Percentiles rank a stretch among this genome's conserved stretches.
phyloP scores from a whole-genome alignment of 2,888 invertebrate species.

The Drosophila sordidula region DNA sequence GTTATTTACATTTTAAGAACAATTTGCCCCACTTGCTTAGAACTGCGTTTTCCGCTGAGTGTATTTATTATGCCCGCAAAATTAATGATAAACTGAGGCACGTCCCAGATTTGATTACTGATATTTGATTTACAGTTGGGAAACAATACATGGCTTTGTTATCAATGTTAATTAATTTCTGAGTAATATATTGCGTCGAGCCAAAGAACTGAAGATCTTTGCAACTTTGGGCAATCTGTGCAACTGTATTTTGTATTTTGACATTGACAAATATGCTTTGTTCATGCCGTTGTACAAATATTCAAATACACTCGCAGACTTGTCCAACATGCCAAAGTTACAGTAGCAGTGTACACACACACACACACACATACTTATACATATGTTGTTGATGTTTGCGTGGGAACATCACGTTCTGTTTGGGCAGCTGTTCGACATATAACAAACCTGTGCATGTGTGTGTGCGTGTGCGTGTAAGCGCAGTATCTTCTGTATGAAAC shows the following conservation, averaged over 20 bases:
- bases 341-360: constrained; percentile 4
- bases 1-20: no score
- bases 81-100: constrained; percentile 8
- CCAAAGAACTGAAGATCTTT: constrained; percentile 1
- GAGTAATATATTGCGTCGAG: constrained; percentile 1
- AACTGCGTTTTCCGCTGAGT: no score
- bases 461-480: constrained; percentile 1
- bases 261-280: constrained; percentile 4
- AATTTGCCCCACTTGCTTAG: no score
- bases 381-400: constrained; percentile 27
- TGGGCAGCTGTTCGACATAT: constrained; percentile 38
- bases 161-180: constrained; percentile 4
- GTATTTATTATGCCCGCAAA: background rate
- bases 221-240: background rate
- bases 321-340: constrained; percentile 10
- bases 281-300: background rate
- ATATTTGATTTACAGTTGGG: constrained; percentile 10
- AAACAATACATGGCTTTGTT: constrained; percentile 33
- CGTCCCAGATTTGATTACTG: constrained; percentile 4
- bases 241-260: constrained; percentile 4
- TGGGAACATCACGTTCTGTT: constrained; percentile 52
- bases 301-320: constrained; percentile 1
- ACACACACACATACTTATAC: background rate
- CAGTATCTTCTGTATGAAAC: constrained; percentile 2
- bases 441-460: constrained; percentile 9